Evolutionary conservation across 1,140 invertebrate genomes (phyloP).

Genomic region (Cepaea nemoralis): DNA sequence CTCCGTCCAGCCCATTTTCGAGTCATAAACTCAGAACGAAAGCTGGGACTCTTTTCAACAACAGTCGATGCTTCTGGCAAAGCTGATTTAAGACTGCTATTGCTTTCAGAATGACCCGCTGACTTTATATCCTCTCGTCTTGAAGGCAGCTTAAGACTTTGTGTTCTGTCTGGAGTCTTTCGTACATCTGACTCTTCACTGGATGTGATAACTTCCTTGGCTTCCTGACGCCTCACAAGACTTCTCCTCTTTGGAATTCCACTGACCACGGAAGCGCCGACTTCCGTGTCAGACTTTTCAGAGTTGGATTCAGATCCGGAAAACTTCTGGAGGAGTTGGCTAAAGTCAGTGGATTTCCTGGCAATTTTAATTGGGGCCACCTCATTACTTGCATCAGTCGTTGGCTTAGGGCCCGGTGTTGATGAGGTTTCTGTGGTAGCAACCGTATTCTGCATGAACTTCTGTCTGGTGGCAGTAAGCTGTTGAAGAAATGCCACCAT

Average conservation of each 20-base stretch:
- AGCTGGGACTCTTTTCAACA: slow-evolving; percentile 37
- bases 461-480: slow-evolving; percentile 23
- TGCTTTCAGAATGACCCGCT: background rate
- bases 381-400: background rate
- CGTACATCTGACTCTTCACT: slow-evolving; percentile 42
- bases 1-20: slow-evolving; percentile 16
- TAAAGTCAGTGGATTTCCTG: slow-evolving; percentile 39
- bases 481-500: too few relatives aligned
- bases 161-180: slow-evolving; percentile 43
- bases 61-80: background rate
- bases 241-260: background rate
- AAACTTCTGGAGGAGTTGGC: slow-evolving; percentile 48
- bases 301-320: slow-evolving; percentile 51
- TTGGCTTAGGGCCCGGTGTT: background rate
- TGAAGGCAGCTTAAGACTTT: slow-evolving; percentile 33
- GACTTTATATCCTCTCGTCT: background rate
- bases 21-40: slow-evolving; percentile 46
- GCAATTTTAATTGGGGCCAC: background rate
- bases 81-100: background rate
- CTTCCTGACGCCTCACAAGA: slow-evolving; percentile 13
- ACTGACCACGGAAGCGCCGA: background rate
- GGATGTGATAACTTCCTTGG: slow-evolving; percentile 21
- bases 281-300: slow-evolving; percentile 32
- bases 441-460: slow-evolving; percentile 5
- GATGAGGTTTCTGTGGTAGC: background rate